Conservation (phyloP, 2,797 vertebrate genomes). For the Falco biarmicus region DNA sequence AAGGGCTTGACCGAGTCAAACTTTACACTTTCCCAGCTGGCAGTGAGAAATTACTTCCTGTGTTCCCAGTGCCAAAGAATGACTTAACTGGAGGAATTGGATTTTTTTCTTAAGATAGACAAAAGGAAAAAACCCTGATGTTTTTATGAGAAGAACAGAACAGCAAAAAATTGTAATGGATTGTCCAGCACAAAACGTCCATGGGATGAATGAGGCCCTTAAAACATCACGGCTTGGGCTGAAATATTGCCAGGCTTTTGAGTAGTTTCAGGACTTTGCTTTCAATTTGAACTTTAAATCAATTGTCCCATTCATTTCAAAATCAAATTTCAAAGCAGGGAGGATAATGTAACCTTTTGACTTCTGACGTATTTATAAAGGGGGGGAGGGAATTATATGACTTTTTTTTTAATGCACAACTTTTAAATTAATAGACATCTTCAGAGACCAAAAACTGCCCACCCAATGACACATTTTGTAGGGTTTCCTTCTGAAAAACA, state of each 20-base stretch:
- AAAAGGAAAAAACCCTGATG: not conserved
- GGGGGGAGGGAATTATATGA: not conserved
- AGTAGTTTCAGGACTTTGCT: constrained; percentile 9
- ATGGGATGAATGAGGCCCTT: constrained; percentile 37
- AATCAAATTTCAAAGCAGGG: not conserved
- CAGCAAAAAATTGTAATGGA: constrained; percentile 48
- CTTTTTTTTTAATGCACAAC: not conserved
- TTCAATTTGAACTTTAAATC: constrained; percentile 24
- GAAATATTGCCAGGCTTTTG: constrained; percentile 33
- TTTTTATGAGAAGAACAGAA: constrained; percentile 45
- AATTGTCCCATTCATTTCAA: not conserved
- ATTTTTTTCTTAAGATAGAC: not conserved
- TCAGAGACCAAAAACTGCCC: not conserved
- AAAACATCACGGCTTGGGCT: not conserved
- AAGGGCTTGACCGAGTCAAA: constrained; percentile 35
- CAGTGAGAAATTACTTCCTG: constrained; percentile 64
- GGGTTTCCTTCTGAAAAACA: not conserved
- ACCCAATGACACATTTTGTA: not conserved
- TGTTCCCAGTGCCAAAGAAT: constrained; percentile 47
- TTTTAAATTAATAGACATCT: not conserved
- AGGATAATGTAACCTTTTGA: not conserved
- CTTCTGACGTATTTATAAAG: not conserved
- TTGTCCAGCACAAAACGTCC: constrained; percentile 33
- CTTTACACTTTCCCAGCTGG: constrained; percentile 30
- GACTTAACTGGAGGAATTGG: constrained; percentile 40